A percentile compares a stretch with the other conserved stretches of the same genome.
Conservation (phyloP, 2,113 vertebrate species). For the Grus americana region DNA sequence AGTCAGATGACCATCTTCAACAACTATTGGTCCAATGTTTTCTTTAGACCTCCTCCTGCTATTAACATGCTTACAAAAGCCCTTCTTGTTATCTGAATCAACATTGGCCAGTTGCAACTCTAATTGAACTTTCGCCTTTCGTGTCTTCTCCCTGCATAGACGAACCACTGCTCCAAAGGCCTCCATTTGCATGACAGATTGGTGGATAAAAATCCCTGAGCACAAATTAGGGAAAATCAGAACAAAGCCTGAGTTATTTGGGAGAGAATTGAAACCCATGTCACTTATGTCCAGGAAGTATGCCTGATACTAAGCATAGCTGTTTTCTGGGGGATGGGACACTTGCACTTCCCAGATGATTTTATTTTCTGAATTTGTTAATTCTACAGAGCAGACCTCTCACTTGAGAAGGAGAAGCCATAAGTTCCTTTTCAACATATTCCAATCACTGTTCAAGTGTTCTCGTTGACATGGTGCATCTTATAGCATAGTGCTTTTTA, state of each 20-base stretch:
- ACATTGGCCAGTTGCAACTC: not conserved
- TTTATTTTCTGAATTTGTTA: not conserved
- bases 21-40: not conserved
- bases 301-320: not conserved
- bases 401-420: not conserved
- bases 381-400: not conserved
- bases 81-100: not conserved
- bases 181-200: not conserved
- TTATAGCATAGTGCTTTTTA: not conserved
- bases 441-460: not conserved
- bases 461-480: not conserved
- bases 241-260: not conserved
- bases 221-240: not conserved
- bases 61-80: not conserved
- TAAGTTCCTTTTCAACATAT: not conserved
- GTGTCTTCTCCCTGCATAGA: not conserved
- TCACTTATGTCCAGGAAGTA: not conserved
- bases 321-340: not conserved
- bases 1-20: not conserved
- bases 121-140: not conserved
- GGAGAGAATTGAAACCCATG: not conserved
- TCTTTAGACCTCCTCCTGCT: not conserved
- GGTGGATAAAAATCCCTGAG: not conserved
- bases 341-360: not conserved
- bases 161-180: not conserved